phyloP scores from a whole-genome alignment of 2,113 vertebrate genomes.

The Cyphomyrus plagiostoma region DNA sequence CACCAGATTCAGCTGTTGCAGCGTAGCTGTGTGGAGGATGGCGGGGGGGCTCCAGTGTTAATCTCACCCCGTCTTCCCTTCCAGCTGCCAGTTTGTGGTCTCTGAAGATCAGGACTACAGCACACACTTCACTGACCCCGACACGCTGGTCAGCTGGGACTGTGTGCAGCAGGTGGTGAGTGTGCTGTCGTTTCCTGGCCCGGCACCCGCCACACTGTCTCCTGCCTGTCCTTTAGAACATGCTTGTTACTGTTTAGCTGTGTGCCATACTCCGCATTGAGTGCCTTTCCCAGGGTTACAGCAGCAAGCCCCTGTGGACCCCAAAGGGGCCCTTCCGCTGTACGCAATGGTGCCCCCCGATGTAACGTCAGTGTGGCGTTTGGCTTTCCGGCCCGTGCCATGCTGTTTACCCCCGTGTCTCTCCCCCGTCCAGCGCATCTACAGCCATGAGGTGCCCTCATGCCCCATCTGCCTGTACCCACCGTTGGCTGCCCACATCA shows the following conservation, averaged over 20 bases:
- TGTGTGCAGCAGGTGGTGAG: constrained; percentile 98
- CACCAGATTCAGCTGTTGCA: neutral
- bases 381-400: neutral
- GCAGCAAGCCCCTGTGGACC: neutral
- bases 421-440: constrained; percentile 72
- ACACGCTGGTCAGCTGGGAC: constrained; percentile 97
- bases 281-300: neutral
- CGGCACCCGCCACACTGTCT: neutral
- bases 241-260: neutral
- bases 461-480: constrained; percentile 97
- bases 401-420: neutral
- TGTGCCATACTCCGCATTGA: neutral
- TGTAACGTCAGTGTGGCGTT: neutral
- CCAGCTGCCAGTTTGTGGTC: constrained; percentile 97
- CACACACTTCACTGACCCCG: constrained; percentile 94
- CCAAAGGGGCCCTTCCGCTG: neutral
- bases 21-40: neutral
- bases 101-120: constrained; percentile 93
- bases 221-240: too few species aligned
- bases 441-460: constrained; percentile 96
- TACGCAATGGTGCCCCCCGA: neutral
- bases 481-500: constrained; percentile 90
- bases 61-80: constrained; percentile 24
- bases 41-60: neutral
- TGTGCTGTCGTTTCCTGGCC: constrained; percentile 19